These are phyloP conservation scores for Neosilurus mollespiculum DNA, from an alignment of 2,797 vertebrate species.

Conservation along the genomic window DNA sequence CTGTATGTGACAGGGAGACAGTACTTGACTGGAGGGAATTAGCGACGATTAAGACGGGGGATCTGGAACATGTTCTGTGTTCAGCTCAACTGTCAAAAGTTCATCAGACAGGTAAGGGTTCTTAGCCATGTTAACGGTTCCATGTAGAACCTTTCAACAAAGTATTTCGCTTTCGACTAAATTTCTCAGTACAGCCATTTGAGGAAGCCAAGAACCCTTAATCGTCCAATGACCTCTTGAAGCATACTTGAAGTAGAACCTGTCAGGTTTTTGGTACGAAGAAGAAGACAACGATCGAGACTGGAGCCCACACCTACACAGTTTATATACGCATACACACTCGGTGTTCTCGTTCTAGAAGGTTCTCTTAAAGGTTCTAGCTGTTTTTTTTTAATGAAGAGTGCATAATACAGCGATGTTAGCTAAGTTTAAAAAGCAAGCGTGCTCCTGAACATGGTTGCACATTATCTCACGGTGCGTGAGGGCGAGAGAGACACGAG, in stretches of 20 bases:
- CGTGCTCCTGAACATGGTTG: background rate
- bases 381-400: background rate
- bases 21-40: no score
- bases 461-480: constrained; percentile 2
- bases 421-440: background rate
- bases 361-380: background rate
- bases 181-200: background rate
- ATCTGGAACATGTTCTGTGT: background rate
- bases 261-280: background rate
- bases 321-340: background rate
- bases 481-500: background rate
- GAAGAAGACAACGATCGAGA: background rate
- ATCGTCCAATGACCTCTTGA: background rate
- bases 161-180: background rate
- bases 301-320: no score
- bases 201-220: background rate
- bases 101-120: no score
- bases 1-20: no score
- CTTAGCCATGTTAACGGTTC: background rate
- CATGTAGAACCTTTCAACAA: background rate
- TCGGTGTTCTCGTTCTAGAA: background rate
- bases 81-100: background rate
- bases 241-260: background rate
- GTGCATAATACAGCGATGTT: background rate
- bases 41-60: no score